Evolutionary conservation across 2,797 vertebrate species (phyloP).

Genomic region (Crypturellus tataupa): DNA sequence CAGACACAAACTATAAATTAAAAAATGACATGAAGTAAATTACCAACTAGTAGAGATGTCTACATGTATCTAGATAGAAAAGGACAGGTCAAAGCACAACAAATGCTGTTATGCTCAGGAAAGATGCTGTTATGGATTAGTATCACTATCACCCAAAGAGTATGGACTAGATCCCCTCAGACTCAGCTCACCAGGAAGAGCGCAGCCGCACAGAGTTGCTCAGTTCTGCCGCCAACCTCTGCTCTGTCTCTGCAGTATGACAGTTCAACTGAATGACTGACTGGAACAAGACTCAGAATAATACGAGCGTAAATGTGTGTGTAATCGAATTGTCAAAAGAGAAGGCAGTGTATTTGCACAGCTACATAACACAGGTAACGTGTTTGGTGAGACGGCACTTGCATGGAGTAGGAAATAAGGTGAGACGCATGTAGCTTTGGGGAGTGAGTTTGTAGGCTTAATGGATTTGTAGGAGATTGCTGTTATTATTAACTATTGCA

Average conservation of each 20-base stretch:
- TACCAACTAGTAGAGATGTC: not conserved
- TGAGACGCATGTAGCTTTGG: not conserved
- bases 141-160: not conserved
- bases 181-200: not conserved
- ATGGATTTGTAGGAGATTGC: not conserved
- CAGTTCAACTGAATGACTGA: not conserved
- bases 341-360: not conserved
- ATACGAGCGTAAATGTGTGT: not conserved
- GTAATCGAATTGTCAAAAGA: slow-evolving; percentile 4
- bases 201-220: not conserved
- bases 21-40: not conserved
- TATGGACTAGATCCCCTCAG: not conserved
- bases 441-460: not conserved
- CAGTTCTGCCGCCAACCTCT: accelerated
- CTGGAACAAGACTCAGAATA: not conserved
- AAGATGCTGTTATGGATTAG: not conserved
- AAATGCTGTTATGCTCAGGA: not conserved
- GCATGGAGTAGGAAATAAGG: not conserved
- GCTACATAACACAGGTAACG: not conserved
- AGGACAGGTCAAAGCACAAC: not conserved
- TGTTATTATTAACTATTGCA: not conserved
- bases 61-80: not conserved
- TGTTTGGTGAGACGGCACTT: not conserved
- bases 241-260: not conserved
- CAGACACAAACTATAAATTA: not conserved